A percentile compares a stretch with the other conserved stretches of the same genome.
Conservation (phyloP, 2,113 vertebrate genomes). For the Neogobius melanostomus region DNA sequence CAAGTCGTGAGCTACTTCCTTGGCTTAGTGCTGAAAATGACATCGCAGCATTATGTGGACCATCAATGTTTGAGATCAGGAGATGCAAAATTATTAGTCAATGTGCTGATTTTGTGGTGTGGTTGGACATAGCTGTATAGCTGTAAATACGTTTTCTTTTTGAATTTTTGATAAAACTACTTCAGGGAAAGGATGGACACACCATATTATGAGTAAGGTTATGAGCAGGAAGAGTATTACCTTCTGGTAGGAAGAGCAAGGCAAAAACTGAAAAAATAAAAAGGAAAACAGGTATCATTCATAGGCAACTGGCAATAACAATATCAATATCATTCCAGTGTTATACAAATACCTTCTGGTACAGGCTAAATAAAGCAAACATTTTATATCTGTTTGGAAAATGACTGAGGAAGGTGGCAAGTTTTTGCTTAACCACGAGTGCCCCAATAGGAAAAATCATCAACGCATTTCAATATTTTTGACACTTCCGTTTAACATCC, state of each 20-base stretch:
- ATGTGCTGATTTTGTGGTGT: neutral
- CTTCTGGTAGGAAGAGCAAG: slow-evolving; percentile 60
- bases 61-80: too few species aligned
- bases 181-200: neutral
- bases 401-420: neutral
- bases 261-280: slow-evolving; percentile 70
- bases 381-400: neutral
- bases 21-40: slow-evolving; percentile 66
- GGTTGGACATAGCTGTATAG: neutral
- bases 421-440: neutral
- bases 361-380: slow-evolving; percentile 3
- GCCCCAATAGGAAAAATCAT: neutral
- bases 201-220: neutral
- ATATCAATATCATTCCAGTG: neutral
- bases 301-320: neutral
- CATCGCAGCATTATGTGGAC: too few species aligned
- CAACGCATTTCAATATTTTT: slow-evolving; percentile 17
- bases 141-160: too few species aligned
- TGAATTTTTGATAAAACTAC: too few species aligned
- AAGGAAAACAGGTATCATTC: slow-evolving; percentile 6
- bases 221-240: slow-evolving; percentile 41
- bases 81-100: neutral
- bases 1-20: slow-evolving; percentile 56
- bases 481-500: slow-evolving; percentile 2
- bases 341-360: neutral